Percentiles rank a stretch among this genome's conserved stretches.
These are phyloP conservation scores for Watersipora subatra DNA, from an alignment of 1,140 invertebrate genomes.

Conservation along the genomic window DNA sequence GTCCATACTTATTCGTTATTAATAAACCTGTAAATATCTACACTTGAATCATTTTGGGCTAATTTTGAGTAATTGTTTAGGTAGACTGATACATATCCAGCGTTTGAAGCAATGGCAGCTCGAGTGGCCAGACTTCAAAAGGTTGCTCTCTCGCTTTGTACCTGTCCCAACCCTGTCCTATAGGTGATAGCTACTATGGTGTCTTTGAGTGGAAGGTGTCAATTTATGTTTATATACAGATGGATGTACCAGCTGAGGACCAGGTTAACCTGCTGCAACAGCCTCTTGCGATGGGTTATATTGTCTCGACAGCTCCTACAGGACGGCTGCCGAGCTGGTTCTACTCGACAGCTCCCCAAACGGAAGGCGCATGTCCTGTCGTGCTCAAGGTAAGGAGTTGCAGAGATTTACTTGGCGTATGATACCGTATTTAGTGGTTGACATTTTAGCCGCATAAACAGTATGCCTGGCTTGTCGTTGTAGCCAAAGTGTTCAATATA, in stretches of 20 bases:
- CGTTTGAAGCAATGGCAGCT: no score
- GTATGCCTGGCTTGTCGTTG: neutral
- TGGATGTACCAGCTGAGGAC: neutral
- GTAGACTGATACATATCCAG: no score
- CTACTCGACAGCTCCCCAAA: constrained; percentile 83
- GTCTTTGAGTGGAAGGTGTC: no score
- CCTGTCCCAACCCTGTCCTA: no score
- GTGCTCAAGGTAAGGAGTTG: constrained; percentile 60
- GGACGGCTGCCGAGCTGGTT: constrained; percentile 92
- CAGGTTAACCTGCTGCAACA: constrained; percentile 68
- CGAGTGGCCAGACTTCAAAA: no score
- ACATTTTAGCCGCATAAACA: neutral
- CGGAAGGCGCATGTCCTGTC: constrained; percentile 71
- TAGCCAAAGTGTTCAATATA: neutral
- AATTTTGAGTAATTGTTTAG: no score
- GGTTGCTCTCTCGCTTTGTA: no score
- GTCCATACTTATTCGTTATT: no score
- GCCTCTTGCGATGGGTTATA: constrained; percentile 90
- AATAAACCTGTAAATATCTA: no score
- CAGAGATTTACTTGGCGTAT: neutral
- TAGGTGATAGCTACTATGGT: no score
- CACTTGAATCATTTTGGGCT: no score
- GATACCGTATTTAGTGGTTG: neutral
- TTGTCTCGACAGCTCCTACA: constrained; percentile 88
- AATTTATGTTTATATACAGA: no score